A percentile compares a stretch with the other conserved stretches of the same genome.
phyloP scores from a whole-genome alignment of 1,140 invertebrate genomes.

The Papilio polytes region DNA sequence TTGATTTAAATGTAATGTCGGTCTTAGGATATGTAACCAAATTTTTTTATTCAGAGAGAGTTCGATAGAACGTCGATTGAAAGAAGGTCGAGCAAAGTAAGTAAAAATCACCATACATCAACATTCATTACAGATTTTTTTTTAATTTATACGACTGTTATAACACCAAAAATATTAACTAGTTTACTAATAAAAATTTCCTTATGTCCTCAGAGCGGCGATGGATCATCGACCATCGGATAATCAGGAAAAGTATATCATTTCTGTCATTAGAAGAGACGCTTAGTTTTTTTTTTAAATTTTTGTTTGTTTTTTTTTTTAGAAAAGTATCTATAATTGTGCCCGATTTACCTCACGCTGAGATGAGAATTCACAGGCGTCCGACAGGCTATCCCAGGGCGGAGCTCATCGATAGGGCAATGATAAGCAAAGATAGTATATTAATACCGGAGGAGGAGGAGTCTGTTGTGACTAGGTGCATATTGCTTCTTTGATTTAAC shows the following conservation, averaged over 20 bases:
- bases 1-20: too few relatives aligned
- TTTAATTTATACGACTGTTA: not conserved
- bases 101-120: not conserved
- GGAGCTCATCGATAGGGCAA: slow-evolving; percentile 57
- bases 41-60: slow-evolving; percentile 49
- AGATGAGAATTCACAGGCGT: slow-evolving; percentile 60
- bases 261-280: not conserved
- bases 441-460: slow-evolving; percentile 48
- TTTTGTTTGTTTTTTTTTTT: slow-evolving; percentile 49
- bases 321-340: slow-evolving; percentile 68
- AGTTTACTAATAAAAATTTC: not conserved
- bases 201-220: slow-evolving; percentile 27
- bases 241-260: slow-evolving; percentile 10
- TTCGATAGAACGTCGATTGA: slow-evolving; percentile 44
- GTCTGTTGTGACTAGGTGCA: slow-evolving; percentile 38
- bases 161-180: too few relatives aligned
- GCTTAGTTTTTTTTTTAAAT: slow-evolving; percentile 43
- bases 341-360: slow-evolving; percentile 44
- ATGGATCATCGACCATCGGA: not conserved
- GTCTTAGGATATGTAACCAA: too few relatives aligned
- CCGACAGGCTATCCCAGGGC: slow-evolving; percentile 65
- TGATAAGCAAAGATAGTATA: slow-evolving; percentile 43
- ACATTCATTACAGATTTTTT: not conserved
- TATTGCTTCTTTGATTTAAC: not conserved
- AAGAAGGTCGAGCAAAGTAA: slow-evolving; percentile 50